A percentile compares a stretch with the other conserved stretches of the same genome.
These are phyloP conservation scores for Sarcophilus harrisii DNA, from an alignment of 2,797 vertebrate species.

Conservation along the genomic window DNA sequence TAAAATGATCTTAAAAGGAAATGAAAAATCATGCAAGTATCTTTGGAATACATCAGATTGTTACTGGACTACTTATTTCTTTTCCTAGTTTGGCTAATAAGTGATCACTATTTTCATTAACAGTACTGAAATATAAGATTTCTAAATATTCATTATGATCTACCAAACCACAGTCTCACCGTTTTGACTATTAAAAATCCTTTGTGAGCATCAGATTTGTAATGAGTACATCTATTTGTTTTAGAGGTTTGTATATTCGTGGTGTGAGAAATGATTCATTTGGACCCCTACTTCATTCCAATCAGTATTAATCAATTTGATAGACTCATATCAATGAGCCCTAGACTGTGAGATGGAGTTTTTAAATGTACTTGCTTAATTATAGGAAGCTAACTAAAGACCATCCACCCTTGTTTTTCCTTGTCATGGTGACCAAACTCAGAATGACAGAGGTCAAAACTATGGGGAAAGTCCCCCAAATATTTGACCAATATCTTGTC, in stretches of 20 bases:
- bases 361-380: no score
- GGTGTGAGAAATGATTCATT: neutral
- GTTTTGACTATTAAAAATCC: neutral
- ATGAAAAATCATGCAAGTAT: neutral
- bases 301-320: no score
- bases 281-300: no score
- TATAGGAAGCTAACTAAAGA: no score
- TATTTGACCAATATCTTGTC: no score
- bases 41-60: neutral
- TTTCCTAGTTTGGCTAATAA: neutral
- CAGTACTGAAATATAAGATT: neutral
- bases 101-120: neutral
- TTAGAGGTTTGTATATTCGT: neutral
- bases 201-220: neutral
- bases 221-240: neutral
- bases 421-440: no score
- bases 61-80: neutral
- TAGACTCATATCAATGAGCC: no score
- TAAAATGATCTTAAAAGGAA: neutral
- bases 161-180: neutral
- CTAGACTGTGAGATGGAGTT: no score
- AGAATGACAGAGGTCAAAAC: no score
- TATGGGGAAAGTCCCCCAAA: no score
- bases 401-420: no score
- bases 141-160: slow-evolving; percentile 25